Percentiles rank a stretch among this genome's conserved stretches.
These are phyloP conservation scores for Calephelis virginiensis DNA, from an alignment of 1,140 invertebrate genomes.

Conservation along the genomic window DNA sequence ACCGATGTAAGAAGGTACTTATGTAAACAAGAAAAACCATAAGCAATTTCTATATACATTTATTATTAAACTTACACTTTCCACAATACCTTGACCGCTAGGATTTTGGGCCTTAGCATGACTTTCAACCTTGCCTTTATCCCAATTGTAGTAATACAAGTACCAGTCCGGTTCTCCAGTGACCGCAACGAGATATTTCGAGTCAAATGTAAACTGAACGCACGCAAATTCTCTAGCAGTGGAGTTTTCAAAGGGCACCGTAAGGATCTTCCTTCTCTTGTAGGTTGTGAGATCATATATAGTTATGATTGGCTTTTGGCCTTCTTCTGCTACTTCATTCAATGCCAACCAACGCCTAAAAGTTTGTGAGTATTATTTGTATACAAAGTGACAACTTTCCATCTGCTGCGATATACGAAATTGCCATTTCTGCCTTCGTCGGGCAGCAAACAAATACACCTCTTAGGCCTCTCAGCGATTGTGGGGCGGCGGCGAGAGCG, in stretches of 20 bases:
- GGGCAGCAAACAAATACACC: too few relatives aligned
- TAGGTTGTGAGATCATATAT: conserved; percentile 83
- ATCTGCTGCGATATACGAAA: too few relatives aligned
- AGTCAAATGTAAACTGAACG: conserved; percentile 88
- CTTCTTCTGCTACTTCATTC: conserved; percentile 70
- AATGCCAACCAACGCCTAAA: conserved; percentile 79
- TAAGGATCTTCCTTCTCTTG: conserved; percentile 81
- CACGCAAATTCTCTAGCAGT: conserved; percentile 82
- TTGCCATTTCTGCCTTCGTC: too few relatives aligned
- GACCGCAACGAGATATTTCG: conserved; percentile 87
- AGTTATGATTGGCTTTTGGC: conserved; percentile 79
- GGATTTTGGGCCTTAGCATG: conserved; percentile 84
- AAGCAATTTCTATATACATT: background rate
- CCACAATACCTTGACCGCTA: conserved; percentile 78
- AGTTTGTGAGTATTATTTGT: background rate
- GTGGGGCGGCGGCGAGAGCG: too few relatives aligned
- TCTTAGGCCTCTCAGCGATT: too few relatives aligned
- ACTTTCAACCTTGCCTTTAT: conserved; percentile 90
- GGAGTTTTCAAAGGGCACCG: conserved; percentile 79
- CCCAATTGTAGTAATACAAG: conserved; percentile 90
- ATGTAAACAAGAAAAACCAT: background rate
- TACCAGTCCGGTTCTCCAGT: conserved; percentile 89
- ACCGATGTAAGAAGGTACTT: too few relatives aligned
- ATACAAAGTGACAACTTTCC: too few relatives aligned
- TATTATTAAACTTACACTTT: conserved; percentile 48